A percentile compares a stretch with the other conserved stretches of the same genome.
Conservation (phyloP, 2,888 invertebrate species). For the Mesorhabditis belari region DNA sequence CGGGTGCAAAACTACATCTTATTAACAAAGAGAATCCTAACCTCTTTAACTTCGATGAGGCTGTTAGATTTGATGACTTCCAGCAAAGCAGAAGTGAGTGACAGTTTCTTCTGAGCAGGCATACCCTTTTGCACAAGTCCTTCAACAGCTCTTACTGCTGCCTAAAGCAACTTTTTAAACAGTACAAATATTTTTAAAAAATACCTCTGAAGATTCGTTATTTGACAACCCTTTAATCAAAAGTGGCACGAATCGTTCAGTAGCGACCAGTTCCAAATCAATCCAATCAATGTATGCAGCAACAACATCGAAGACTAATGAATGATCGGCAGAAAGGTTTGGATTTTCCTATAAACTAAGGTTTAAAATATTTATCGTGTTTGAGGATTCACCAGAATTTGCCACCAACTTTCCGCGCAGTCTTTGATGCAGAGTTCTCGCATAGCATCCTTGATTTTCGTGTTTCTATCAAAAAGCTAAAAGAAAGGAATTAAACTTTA, state of each 20-base stretch:
- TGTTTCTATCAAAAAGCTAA: slow-evolving; percentile 58
- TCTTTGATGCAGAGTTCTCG: slow-evolving; percentile 59
- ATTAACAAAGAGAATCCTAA: no score
- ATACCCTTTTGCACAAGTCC: slow-evolving; percentile 62
- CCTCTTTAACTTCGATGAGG: slow-evolving; percentile 18
- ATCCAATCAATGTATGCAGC: slow-evolving; percentile 63
- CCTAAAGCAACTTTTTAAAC: slow-evolving; percentile 10
- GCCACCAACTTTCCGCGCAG: slow-evolving; percentile 60
- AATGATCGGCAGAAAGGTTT: slow-evolving; percentile 16
- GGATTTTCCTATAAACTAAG: background rate
- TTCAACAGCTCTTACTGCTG: slow-evolving; percentile 60
- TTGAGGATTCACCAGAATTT: slow-evolving; percentile 60
- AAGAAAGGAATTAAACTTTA: background rate
- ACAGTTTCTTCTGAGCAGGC: slow-evolving; percentile 60
- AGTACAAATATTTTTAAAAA: background rate
- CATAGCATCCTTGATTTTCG: slow-evolving; percentile 61
- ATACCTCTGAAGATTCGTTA: slow-evolving; percentile 22
- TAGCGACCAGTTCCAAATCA: slow-evolving; percentile 61
- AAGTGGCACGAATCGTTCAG: slow-evolving; percentile 59
- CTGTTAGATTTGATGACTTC: slow-evolving; percentile 17
- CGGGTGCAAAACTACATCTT: no score
- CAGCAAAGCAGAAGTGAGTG: slow-evolving; percentile 53
- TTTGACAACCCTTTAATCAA: slow-evolving; percentile 51
- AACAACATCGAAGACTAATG: slow-evolving; percentile 58
- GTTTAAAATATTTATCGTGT: no score